Conservation (phyloP, 1,140 invertebrate species). For the Penaeus japonicus region DNA sequence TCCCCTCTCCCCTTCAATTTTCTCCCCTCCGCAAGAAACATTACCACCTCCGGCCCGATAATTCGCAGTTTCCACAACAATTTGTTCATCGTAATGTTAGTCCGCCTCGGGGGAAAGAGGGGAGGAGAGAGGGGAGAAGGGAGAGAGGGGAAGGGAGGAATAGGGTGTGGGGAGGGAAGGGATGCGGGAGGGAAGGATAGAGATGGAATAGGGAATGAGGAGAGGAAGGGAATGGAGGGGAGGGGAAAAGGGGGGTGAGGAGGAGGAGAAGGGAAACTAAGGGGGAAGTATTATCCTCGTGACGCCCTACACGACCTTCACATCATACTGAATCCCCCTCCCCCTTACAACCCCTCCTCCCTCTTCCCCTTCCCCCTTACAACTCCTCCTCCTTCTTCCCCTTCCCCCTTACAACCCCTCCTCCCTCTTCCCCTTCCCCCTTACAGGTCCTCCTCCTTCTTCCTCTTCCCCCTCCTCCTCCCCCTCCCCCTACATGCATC, state of each 20-base stretch:
- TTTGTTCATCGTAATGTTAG: slow-evolving; percentile 1
- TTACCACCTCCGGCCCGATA: not conserved
- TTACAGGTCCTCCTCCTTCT: no score
- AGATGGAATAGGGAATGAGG: not conserved
- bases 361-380: no score
- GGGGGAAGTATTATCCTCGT: no score
- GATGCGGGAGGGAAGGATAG: not conserved
- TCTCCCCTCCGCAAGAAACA: not conserved
- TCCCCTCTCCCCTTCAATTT: not conserved
- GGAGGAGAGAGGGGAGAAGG: not conserved
- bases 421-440: no score
- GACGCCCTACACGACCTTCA: no score
- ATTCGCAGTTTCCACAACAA: slow-evolving; percentile 27
- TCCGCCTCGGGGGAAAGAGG: not conserved
- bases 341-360: no score
- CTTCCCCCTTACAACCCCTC: no score
- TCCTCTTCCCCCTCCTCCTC: no score
- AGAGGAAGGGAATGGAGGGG: not conserved
- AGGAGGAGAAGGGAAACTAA: not conserved
- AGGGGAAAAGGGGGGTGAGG: not conserved
- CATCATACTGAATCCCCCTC: no score
- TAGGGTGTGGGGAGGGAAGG: not conserved
- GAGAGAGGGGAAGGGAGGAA: not conserved
- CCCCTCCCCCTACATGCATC: no score
- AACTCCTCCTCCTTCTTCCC: no score